Evolutionary conservation across 2,797 vertebrate genomes (phyloP), one percentile per base, ranked within the genome.

Genomic region (Mus caroli): DNA sequence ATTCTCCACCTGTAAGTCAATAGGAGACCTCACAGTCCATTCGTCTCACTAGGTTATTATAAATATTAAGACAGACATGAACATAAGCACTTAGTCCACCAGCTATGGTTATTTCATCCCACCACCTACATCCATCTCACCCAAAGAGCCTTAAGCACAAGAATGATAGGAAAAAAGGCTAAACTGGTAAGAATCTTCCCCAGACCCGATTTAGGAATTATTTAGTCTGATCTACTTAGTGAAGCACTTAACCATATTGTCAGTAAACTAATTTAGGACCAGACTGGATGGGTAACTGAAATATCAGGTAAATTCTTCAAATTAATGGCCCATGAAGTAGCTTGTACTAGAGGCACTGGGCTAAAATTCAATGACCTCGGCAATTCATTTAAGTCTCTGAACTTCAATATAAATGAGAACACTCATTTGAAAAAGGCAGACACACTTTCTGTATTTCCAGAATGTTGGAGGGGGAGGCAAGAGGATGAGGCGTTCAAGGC

Each of bases 1-100:
- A 50, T 10, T 50, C 50, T 50, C 50, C 50, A 50, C 50, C 50
- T 50, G 12, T 64, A 89, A 75, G 52, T 94, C 89, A 90, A 86
- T 5, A 90, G 17, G 54, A 40, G 87, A 22, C 69, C 69, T 79
- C 50, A 67, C 24, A 95, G n/a, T 19, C 56, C 26, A 78, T 24
- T 87, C 79, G 75, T 28, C 43, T 94, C 50, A 75, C 2, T 37
- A 46, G 37, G 10, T n/a, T 73, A 12, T 28, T 76, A 1, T 62
- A 91, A 95, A 60, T 94, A 96, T 80, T 67, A 88, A 90, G 58
- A 54, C 22, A 95, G 58, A 95, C 79, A 64, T 50, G 37, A 88
- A 86, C 14, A 88, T 50, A 85, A 87, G 87, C n/a, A 87, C 22
- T 83, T 58, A 71, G 60, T 54, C 78, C 31, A 79, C 40, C 76